Evolutionary conservation across 2,797 vertebrate species (phyloP), one percentile per base, ranked within the genome.

Genomic region (Staurois parvus): DNA sequence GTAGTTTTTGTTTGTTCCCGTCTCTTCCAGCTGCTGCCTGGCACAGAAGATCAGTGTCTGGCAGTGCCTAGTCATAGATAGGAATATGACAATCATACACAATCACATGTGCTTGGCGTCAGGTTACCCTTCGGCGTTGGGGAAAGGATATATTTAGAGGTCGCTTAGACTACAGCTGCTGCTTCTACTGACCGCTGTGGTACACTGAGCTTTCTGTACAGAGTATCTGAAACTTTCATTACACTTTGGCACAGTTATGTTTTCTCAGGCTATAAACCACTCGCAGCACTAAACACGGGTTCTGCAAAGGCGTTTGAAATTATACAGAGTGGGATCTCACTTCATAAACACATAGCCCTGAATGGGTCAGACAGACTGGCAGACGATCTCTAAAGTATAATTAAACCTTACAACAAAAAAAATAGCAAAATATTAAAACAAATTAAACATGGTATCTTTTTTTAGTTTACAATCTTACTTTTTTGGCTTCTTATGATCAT

Each of bases 41-140:
- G 59, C 34, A 80, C 40, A 24, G 21, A 32, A 59, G 30, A 52
- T 73, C 37, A 56, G 66, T 56, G 66, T 67, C 59, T 82, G 59
- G 37, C 85, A 74, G 69, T 85, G 81, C 37, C 78, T 87, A 4
- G 85, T 66, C 67, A 52, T 81, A 72, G 78, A 77, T 64, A 28
- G 83, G 88, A 69, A 80, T 89, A 86, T 88, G 90, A 89, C 74
- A 21, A 90, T 82, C 88, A 81, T 88, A 40, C 80, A 85, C 88
- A 91, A 86, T 89, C 88, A 32, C 84, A 37, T 62, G 88, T 9
- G 62, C 79, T 90, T 88, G 89, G 84, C 59, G 78, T 89, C 75
- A 76, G 67, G 40, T 87, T 90, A 40, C 87, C 66, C 88, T 24
- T 86, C 83, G 87, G 29, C 37, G 6, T 24, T 32, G 52, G 52